These are phyloP conservation scores for Steatornis caripensis DNA, from an alignment of 2,113 vertebrate genomes.

Conservation along the genomic window DNA sequence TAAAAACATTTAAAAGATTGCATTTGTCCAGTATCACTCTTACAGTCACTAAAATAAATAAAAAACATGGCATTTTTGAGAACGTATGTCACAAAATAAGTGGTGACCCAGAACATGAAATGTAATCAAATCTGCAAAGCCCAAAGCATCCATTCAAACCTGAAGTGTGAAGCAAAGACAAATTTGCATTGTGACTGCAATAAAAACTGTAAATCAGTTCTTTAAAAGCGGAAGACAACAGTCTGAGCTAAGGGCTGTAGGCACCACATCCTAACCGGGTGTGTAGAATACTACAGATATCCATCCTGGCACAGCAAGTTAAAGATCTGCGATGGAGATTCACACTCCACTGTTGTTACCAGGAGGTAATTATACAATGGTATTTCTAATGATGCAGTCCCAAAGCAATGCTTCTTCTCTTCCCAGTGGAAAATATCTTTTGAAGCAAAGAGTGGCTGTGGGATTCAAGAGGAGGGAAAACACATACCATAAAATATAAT, in stretches of 20 bases:
- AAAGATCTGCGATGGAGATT: constrained; percentile 48
- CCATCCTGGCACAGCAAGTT: constrained; percentile 36
- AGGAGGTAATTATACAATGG: constrained; percentile 71
- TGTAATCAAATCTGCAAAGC: constrained; percentile 25
- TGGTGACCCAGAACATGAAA: not conserved
- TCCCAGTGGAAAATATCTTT: constrained; percentile 75
- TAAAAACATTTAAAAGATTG: not conserved
- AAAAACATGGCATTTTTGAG: not conserved
- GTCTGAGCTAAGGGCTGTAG: not conserved
- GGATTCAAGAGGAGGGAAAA: constrained; percentile 80
- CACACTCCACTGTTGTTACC: constrained; percentile 64
- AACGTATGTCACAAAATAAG: not conserved
- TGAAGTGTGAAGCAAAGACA: constrained; percentile 6
- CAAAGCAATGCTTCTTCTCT: constrained; percentile 64
- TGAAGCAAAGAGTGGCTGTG: constrained; percentile 75
- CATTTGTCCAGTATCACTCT: not conserved
- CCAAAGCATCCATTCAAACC: constrained; percentile 13
- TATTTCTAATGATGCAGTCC: constrained; percentile 68
- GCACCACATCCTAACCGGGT: not conserved
- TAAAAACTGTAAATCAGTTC: constrained; percentile 23
- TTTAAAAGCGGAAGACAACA: constrained; percentile 22
- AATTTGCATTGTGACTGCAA: constrained; percentile 35
- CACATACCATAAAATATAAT: constrained; percentile 86
- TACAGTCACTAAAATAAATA: not conserved
- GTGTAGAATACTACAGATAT: constrained; percentile 25